Percentiles rank a stretch among this genome's conserved stretches.
These are phyloP conservation scores for Alsophila aescularia DNA, from an alignment of 2,888 invertebrate genomes.

Conservation along the genomic window DNA sequence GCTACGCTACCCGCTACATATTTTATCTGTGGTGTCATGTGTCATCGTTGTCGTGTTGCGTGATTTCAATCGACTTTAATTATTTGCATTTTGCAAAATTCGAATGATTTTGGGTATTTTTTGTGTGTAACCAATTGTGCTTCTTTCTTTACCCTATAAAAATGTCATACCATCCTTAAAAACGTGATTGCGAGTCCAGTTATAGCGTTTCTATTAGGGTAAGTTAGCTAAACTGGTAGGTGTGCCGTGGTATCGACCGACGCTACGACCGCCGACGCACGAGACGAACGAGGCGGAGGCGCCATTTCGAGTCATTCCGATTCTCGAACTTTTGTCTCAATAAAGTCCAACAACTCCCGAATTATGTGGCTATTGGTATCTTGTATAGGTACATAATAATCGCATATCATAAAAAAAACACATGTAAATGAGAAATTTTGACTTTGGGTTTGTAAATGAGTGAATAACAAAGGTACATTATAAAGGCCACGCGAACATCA, in stretches of 20 bases:
- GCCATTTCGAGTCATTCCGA: not conserved
- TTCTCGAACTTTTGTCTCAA: no score
- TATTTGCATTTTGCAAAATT: constrained; percentile 21
- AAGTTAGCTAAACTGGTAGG: constrained; percentile 44
- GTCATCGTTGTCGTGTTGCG: constrained; percentile 28
- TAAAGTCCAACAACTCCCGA: no score
- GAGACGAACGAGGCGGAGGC: not conserved
- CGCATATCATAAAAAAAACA: no score
- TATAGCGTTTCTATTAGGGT: constrained; percentile 52
- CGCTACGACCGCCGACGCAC: not conserved
- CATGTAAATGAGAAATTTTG: no score
- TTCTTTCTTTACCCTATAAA: constrained; percentile 36
- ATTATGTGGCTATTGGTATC: no score
- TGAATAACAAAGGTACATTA: not conserved
- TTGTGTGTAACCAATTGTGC: constrained; percentile 33
- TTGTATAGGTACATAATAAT: no score
- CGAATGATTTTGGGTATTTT: constrained; percentile 43
- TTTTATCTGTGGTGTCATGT: no score
- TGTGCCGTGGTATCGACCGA: not conserved
- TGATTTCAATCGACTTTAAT: not conserved
- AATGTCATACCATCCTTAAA: constrained; percentile 47
- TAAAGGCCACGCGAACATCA: not conserved
- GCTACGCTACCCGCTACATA: no score
- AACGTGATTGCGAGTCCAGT: constrained; percentile 42
- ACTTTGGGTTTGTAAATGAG: no score